Percentiles rank a stretch among this genome's conserved stretches.
These are phyloP conservation scores for Neogale vison DNA, from an alignment of 2,113 vertebrate species.

Conservation along the genomic window DNA sequence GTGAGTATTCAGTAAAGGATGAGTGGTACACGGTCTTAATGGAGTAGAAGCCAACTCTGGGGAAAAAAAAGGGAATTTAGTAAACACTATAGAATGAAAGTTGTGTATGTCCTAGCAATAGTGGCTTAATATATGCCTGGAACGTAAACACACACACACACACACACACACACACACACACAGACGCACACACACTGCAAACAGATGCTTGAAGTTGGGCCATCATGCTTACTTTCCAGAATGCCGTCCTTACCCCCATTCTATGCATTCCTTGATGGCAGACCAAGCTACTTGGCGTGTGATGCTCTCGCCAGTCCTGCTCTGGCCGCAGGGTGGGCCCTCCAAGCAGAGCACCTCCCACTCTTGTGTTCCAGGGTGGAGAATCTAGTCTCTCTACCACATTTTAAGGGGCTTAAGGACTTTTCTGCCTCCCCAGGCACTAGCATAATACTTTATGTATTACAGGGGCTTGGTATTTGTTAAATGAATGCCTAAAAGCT, in stretches of 20 bases:
- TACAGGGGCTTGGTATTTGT: not conserved
- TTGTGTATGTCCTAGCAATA: not conserved
- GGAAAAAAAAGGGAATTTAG: not conserved
- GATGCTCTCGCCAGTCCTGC: not conserved
- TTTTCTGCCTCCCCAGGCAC: not conserved
- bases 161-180: not conserved
- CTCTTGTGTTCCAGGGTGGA: not conserved
- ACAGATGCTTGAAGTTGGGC: not conserved
- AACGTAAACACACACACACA: not conserved
- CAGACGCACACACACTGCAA: not conserved
- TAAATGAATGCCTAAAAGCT: not conserved
- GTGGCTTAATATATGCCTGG: not conserved
- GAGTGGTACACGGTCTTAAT: not conserved
- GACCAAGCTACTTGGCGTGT: not conserved
- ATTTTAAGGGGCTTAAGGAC: not conserved
- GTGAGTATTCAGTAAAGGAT: not conserved
- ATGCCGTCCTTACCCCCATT: not conserved
- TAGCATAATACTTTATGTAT: not conserved
- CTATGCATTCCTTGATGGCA: not conserved
- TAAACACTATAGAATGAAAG: constrained; percentile 7
- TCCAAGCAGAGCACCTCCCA: not conserved
- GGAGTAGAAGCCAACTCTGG: not conserved
- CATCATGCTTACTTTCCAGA: not conserved
- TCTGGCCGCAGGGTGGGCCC: not conserved
- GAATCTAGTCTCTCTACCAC: not conserved